Evolutionary conservation across 1,140 invertebrate genomes (phyloP).

Genomic region (Psix sp.): DNA sequence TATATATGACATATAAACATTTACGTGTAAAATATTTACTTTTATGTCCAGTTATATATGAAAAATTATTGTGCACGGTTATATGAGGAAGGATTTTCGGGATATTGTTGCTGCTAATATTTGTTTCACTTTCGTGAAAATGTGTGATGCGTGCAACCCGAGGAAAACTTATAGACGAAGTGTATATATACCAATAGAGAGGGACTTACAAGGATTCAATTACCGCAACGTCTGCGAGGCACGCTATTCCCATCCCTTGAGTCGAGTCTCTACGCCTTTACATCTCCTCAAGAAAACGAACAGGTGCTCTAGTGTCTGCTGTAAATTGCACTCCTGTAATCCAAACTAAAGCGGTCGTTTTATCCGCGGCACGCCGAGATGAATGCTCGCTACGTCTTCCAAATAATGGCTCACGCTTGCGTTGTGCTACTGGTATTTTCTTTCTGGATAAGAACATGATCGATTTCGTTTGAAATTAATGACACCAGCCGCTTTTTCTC

Average conservation of each 20-base stretch:
- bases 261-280: constrained; percentile 64
- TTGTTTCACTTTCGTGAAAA: constrained; percentile 53
- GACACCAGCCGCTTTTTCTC: constrained; percentile 14
- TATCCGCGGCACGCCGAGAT: constrained; percentile 74
- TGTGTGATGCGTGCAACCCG: constrained; percentile 54
- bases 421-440: constrained; percentile 40
- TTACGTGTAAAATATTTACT: constrained; percentile 6
- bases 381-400: constrained; percentile 74
- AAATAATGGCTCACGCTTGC: constrained; percentile 67
- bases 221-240: constrained; percentile 76
- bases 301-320: constrained; percentile 75
- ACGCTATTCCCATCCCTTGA: constrained; percentile 71
- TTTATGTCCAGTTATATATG: constrained; percentile 27
- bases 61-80: constrained; percentile 40
- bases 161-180: constrained; percentile 57
- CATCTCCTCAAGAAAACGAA: constrained; percentile 74
- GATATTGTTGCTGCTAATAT: constrained; percentile 48
- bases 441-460: constrained; percentile 46
- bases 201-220: constrained; percentile 76
- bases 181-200: constrained; percentile 63
- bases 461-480: constrained; percentile 36
- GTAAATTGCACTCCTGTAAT: constrained; percentile 77
- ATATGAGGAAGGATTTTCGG: constrained; percentile 29
- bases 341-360: constrained; percentile 77
- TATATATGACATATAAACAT: too few species aligned